Percentiles rank a stretch among this genome's conserved stretches.
Evolutionary conservation across 2,797 vertebrate species (phyloP).

Genomic region (Rallus crepitans): DNA sequence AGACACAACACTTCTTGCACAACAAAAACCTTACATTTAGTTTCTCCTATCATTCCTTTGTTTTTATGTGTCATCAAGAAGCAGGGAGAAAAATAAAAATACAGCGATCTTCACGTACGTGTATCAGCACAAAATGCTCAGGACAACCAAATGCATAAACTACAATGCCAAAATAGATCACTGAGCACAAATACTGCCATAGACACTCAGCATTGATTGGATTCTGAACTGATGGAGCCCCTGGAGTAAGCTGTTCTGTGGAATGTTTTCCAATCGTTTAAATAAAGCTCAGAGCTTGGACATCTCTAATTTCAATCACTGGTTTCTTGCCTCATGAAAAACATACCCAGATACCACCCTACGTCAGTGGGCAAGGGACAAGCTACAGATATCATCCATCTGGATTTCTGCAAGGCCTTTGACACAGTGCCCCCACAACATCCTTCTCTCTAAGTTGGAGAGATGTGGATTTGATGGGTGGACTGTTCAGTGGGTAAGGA

Average conservation of each 20-base stretch:
- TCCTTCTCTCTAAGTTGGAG: no score
- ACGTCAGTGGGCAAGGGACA: no score
- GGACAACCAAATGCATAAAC: neutral
- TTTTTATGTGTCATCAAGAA: neutral
- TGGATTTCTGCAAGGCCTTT: no score
- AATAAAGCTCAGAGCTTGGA: neutral
- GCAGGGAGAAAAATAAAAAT: neutral
- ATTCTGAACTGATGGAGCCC: neutral
- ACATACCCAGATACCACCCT: neutral
- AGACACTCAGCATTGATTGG: rapidly evolving
- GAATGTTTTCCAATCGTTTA: neutral
- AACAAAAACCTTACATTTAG: neutral
- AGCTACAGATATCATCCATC: no score
- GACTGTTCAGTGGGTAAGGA: no score
- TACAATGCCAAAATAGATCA: neutral
- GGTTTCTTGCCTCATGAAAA: neutral
- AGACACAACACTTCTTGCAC: neutral
- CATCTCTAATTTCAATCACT: neutral
- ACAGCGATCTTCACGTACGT: neutral
- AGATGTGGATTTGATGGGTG: no score
- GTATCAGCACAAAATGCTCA: neutral
- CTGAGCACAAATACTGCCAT: neutral
- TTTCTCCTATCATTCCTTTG: neutral
- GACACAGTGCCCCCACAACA: no score
- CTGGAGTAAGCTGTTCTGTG: neutral